These are phyloP conservation scores for human DNA, from an alignment of 2,113 vertebrate species.

Conservation along the genomic window DNA sequence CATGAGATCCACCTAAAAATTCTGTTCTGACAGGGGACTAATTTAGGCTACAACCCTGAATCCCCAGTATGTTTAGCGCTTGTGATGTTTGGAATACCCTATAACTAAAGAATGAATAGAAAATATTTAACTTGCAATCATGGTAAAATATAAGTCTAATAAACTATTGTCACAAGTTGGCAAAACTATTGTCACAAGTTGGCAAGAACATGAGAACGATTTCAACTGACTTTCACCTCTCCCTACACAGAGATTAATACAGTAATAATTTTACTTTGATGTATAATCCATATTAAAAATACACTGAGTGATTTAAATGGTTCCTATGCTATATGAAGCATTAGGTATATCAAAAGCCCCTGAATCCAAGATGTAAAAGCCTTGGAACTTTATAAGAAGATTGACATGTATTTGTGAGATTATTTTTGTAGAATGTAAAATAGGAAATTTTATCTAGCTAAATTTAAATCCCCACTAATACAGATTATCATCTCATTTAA, in stretches of 20 bases:
- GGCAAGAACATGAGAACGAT: neutral
- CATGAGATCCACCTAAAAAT: neutral
- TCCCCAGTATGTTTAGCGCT: neutral
- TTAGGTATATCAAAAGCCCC: neutral
- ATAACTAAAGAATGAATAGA: neutral
- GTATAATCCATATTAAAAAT: slow-evolving; percentile 39
- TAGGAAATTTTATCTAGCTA: slow-evolving; percentile 23
- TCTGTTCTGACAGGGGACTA: neutral
- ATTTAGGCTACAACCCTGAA: neutral
- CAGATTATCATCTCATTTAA: slow-evolving; percentile 30
- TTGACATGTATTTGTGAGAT: neutral
- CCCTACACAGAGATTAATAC: neutral
- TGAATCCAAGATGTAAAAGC: neutral
- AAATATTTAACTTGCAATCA: neutral
- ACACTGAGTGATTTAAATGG: neutral
- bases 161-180: neutral
- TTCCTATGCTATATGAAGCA: neutral
- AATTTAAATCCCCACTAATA: neutral
- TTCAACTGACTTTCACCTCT: slow-evolving; percentile 4
- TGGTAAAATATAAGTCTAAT: neutral
- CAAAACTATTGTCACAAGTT: neutral
- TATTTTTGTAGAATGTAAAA: neutral
- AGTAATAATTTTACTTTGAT: slow-evolving; percentile 21
- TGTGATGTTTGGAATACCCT: neutral
- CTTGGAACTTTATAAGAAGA: neutral